A percentile compares a stretch with the other conserved stretches of the same genome.
These are phyloP conservation scores for Chaitophorus viminalis DNA, from an alignment of 2,888 invertebrate genomes.

Conservation along the genomic window DNA sequence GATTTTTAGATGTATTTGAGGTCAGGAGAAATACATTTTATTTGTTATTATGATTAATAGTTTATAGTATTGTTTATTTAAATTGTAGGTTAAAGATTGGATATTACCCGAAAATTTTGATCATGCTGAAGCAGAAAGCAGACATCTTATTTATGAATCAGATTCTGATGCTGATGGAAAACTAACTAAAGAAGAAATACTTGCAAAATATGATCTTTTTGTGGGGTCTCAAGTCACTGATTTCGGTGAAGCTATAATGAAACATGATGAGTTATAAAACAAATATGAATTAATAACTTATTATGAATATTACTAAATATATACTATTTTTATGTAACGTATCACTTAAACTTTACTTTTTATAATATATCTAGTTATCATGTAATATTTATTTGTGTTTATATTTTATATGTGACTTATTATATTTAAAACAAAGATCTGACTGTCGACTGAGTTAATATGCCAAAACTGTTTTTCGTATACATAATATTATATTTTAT, in stretches of 20 bases:
- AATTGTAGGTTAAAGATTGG: constrained; percentile 79
- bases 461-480: constrained; percentile 44
- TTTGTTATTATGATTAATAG: not conserved
- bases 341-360: not conserved
- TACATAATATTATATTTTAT: not conserved
- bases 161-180: constrained; percentile 91
- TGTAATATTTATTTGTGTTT: not conserved
- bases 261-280: constrained; percentile 93
- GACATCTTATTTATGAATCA: constrained; percentile 93
- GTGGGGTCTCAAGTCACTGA: constrained; percentile 99
- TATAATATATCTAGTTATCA: not conserved
- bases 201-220: constrained; percentile 95
- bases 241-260: constrained; percentile 93
- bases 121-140: constrained; percentile 95
- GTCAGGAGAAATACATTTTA: constrained; percentile 69
- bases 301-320: not conserved
- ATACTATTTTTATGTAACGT: constrained; percentile 15
- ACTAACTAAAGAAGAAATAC: constrained; percentile 87
- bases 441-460: constrained; percentile 47
- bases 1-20: constrained; percentile 87
- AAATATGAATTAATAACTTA: not conserved
- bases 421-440: constrained; percentile 30
- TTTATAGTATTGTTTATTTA: constrained; percentile 29
- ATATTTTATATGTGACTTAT: constrained; percentile 9
- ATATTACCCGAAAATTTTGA: constrained; percentile 96